Percentiles rank a stretch among this genome's conserved stretches.
Conservation (phyloP, 1,140 invertebrate species). For the Drosophila nasuta region DNA sequence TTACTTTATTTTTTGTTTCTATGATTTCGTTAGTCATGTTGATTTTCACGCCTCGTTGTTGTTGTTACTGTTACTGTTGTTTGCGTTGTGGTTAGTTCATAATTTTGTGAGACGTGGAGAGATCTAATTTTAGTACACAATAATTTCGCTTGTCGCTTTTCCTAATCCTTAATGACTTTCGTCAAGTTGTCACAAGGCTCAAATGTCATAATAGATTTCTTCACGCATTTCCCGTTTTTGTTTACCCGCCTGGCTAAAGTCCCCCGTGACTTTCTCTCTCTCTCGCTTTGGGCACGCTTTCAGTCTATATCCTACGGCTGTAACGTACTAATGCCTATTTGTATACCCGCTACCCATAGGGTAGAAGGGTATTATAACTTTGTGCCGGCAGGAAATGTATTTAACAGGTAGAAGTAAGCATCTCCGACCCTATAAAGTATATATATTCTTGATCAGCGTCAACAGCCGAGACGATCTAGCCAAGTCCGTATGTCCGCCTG, state of each 20-base stretch:
- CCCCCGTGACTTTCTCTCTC: slow-evolving; percentile 6
- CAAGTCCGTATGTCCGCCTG: too few species aligned
- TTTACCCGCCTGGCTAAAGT: slow-evolving; percentile 35
- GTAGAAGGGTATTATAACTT: too few species aligned
- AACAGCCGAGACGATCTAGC: too few species aligned
- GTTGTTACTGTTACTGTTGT: slow-evolving; percentile 4
- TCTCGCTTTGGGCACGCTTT: background rate
- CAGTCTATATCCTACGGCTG: background rate
- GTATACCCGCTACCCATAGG: too few species aligned
- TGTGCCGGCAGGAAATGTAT: too few species aligned
- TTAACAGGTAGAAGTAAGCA: too few species aligned
- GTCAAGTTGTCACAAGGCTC: slow-evolving; percentile 71
- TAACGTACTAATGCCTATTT: slow-evolving; percentile 40
- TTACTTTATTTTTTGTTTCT: slow-evolving; percentile 2
- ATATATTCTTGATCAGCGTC: too few species aligned
- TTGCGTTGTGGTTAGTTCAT: slow-evolving; percentile 16
- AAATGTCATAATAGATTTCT: slow-evolving; percentile 82
- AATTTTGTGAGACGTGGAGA: slow-evolving; percentile 5
- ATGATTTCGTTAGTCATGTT: slow-evolving; percentile 24
- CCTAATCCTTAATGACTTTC: slow-evolving; percentile 78
- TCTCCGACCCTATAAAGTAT: too few species aligned
- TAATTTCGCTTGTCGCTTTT: slow-evolving; percentile 21
- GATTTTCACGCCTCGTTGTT: slow-evolving; percentile 14
- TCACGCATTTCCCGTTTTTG: slow-evolving; percentile 57
- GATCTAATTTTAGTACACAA: slow-evolving; percentile 20